Percentiles rank a stretch among this genome's conserved stretches.
Evolutionary conservation across 2,113 vertebrate species (phyloP).

Genomic region (Gracilinanus agilis): DNA sequence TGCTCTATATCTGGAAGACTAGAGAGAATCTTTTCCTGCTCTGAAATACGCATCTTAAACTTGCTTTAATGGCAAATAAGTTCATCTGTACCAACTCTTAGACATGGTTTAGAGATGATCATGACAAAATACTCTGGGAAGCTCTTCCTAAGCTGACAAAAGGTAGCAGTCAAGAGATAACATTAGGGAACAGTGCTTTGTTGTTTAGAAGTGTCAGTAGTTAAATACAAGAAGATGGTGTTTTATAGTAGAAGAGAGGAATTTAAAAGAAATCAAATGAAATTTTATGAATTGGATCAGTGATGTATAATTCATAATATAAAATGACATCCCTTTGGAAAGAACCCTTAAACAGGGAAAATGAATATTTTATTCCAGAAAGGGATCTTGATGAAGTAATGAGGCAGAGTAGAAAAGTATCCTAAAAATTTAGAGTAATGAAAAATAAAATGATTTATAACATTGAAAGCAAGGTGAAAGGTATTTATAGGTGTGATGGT

Average conservation of each 20-base stretch:
- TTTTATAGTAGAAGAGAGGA: not conserved
- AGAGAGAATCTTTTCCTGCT: not conserved
- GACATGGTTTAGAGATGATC: not conserved
- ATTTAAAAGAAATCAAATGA: not conserved
- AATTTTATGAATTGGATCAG: too few species aligned
- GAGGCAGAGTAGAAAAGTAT: not conserved
- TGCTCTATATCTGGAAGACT: not conserved
- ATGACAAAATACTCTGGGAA: not conserved
- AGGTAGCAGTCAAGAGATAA: not conserved
- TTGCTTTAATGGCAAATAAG: not conserved
- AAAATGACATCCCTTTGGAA: too few species aligned
- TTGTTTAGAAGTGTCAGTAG: not conserved
- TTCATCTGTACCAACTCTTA: not conserved
- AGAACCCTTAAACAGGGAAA: too few species aligned
- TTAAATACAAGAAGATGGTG: not conserved
- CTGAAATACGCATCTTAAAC: not conserved
- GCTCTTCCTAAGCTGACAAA: not conserved
- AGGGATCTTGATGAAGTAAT: not conserved
- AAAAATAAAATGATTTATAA: not conserved
- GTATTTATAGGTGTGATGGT: not conserved
- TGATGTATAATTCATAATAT: too few species aligned
- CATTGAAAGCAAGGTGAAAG: not conserved
- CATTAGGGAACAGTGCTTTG: not conserved
- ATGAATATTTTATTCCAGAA: not conserved
- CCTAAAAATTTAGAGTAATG: not conserved